Percentiles rank a stretch among this genome's conserved stretches.
phyloP scores from a whole-genome alignment of 2,797 vertebrate genomes.

The Xerus rutilus region DNA sequence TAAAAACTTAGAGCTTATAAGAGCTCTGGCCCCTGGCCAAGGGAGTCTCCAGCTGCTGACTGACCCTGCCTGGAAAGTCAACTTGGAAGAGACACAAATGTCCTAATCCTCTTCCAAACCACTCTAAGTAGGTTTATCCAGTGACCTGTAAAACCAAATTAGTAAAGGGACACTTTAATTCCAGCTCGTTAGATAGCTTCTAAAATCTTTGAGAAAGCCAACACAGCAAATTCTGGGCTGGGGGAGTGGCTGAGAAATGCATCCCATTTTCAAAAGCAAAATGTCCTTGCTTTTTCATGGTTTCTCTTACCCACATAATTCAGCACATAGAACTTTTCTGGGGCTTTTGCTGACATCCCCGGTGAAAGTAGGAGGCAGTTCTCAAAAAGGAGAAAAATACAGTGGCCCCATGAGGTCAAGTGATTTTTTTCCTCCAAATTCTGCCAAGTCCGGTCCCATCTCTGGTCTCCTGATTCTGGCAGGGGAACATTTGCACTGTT shows the following conservation, averaged over 20 bases:
- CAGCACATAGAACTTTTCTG: background rate
- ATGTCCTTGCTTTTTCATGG: background rate
- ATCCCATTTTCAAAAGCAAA: slow-evolving; percentile 48
- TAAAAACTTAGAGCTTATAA: slow-evolving; percentile 59
- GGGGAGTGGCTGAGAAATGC: background rate
- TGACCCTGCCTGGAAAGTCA: slow-evolving; percentile 81
- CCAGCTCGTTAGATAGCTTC: slow-evolving; percentile 81
- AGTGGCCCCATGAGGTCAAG: slow-evolving; percentile 46
- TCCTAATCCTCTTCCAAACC: slow-evolving; percentile 82
- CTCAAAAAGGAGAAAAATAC: background rate
- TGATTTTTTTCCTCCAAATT: background rate
- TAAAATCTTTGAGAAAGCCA: slow-evolving; percentile 78
- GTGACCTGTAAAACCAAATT: slow-evolving; percentile 81
- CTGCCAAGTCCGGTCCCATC: background rate
- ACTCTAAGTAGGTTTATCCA: slow-evolving; percentile 83
- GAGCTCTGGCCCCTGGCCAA: slow-evolving; percentile 76
- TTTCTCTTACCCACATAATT: background rate
- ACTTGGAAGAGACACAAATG: slow-evolving; percentile 76
- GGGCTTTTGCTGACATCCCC: background rate
- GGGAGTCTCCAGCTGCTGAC: slow-evolving; percentile 82
- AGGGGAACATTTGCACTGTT: slow-evolving; percentile 3
- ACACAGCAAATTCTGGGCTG: slow-evolving; percentile 63
- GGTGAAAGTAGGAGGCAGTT: slow-evolving; percentile 14
- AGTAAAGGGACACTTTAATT: slow-evolving; percentile 83
- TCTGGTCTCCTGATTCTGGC: slow-evolving; percentile 41